Evolutionary conservation across 1,140 invertebrate species (phyloP).

Genomic region (Cheumatopsyche charites): DNA sequence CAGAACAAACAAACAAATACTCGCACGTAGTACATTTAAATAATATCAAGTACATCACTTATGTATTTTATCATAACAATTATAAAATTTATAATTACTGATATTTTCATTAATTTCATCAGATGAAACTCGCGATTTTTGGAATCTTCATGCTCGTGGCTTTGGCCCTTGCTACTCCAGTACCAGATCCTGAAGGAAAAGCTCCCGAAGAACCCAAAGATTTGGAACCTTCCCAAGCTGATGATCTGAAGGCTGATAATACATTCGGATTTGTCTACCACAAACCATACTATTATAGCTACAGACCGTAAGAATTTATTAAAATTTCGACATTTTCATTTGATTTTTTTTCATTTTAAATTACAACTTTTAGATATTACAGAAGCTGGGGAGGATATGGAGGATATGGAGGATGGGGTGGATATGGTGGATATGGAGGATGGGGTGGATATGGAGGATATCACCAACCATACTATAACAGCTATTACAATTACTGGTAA

Average conservation of each 20-base stretch:
- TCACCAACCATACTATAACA: background rate
- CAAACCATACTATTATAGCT: background rate
- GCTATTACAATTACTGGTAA: conserved; percentile 18
- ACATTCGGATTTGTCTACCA: conserved; percentile 19
- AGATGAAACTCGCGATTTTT: conserved; percentile 33
- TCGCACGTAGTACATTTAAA: too few relatives aligned
- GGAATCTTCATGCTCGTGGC: conserved; percentile 17
- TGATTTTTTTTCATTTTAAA: background rate
- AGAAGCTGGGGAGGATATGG: conserved; percentile 12
- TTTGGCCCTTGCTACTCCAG: conserved; percentile 12
- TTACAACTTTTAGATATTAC: conserved; percentile 4
- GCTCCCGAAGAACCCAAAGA: conserved; percentile 9
- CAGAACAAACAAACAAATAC: background rate
- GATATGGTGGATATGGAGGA: conserved; percentile 10
- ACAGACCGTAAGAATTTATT: background rate
- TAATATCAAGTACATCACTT: too few relatives aligned
- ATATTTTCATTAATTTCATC: too few relatives aligned
- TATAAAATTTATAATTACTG: too few relatives aligned
- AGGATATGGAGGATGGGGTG: background rate
- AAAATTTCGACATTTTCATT: background rate
- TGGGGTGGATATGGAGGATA: background rate
- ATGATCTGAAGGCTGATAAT: conserved; percentile 28
- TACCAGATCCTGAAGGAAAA: conserved; percentile 10
- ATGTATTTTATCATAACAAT: too few relatives aligned
- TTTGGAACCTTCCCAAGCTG: conserved; percentile 3